These are phyloP conservation scores for Volucella zonaria DNA, from an alignment of 2,888 invertebrate species.

Conservation along the genomic window DNA sequence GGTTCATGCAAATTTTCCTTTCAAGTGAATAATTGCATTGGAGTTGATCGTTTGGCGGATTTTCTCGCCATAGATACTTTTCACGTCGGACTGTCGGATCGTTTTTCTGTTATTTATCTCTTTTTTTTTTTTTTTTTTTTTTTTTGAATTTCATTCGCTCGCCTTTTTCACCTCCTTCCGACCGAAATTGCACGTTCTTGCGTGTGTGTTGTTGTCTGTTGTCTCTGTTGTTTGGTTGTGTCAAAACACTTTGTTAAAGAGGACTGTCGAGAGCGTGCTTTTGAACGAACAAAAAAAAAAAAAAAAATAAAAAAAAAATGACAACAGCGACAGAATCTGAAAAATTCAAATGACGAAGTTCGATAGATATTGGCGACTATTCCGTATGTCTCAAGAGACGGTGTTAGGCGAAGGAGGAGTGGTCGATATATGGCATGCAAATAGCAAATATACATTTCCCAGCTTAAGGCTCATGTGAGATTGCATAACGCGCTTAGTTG, in stretches of 20 bases:
- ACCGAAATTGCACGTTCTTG: conserved; percentile 62
- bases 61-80: conserved; percentile 73
- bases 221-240: conserved; percentile 64
- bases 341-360: conserved; percentile 73
- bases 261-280: conserved; percentile 16
- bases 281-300: not conserved
- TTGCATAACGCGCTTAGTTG: conserved; percentile 73
- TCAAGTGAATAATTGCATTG: conserved; percentile 74
- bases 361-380: conserved; percentile 41
- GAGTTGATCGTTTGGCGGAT: conserved; percentile 74
- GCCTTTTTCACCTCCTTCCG: not conserved
- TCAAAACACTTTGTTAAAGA: conserved; percentile 70
- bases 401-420: conserved; percentile 21
- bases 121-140: conserved; percentile 45
- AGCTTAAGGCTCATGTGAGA: conserved; percentile 73
- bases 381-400: conserved; percentile 11
- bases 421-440: conserved; percentile 70
- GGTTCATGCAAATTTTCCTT: conserved; percentile 72
- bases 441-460: conserved; percentile 72
- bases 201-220: conserved; percentile 57
- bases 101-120: conserved; percentile 68
- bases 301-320: conserved; percentile 35
- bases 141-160: conserved; percentile 19
- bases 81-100: conserved; percentile 68
- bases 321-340: conserved; percentile 70